Evolutionary conservation across 1,140 invertebrate species (phyloP).

Genomic region (Agraylea sexmaculata): DNA sequence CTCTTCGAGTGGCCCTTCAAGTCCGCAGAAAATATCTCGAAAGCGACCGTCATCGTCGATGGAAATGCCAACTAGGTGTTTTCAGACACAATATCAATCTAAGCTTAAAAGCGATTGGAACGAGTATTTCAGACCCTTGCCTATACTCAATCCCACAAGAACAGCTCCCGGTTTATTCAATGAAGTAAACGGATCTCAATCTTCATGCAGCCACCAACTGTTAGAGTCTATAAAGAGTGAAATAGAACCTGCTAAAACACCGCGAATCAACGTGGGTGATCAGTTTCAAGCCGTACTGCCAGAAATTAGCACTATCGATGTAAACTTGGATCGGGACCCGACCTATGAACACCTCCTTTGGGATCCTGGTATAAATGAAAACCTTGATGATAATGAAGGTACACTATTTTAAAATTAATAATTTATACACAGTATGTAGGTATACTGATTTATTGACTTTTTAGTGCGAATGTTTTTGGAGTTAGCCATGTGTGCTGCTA

Average conservation of each 20-base stretch:
- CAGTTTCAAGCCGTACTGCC: slow-evolving; percentile 82
- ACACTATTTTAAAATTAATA: no score
- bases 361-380: slow-evolving; percentile 67
- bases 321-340: slow-evolving; percentile 34
- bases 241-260: slow-evolving; percentile 17
- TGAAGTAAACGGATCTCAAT: slow-evolving; percentile 27
- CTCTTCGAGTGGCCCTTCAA: slow-evolving; percentile 54
- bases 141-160: slow-evolving; percentile 81
- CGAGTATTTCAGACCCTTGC: slow-evolving; percentile 78
- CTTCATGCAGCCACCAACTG: slow-evolving; percentile 15
- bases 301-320: slow-evolving; percentile 38
- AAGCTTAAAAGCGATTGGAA: slow-evolving; percentile 43
- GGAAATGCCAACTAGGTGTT: slow-evolving; percentile 31
- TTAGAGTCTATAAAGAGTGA: slow-evolving; percentile 18
- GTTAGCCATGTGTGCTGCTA: slow-evolving; percentile 82
- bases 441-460: no score
- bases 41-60: slow-evolving; percentile 36
- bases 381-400: slow-evolving; percentile 65
- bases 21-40: slow-evolving; percentile 47
- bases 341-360: slow-evolving; percentile 65
- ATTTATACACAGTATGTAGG: no score
- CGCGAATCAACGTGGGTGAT: slow-evolving; percentile 77
- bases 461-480: slow-evolving; percentile 79
- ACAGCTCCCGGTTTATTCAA: slow-evolving; percentile 77
- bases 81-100: slow-evolving; percentile 40